These are phyloP conservation scores for Myiopsitta monachus DNA, from an alignment of 2,113 vertebrate species.

Conservation along the genomic window DNA sequence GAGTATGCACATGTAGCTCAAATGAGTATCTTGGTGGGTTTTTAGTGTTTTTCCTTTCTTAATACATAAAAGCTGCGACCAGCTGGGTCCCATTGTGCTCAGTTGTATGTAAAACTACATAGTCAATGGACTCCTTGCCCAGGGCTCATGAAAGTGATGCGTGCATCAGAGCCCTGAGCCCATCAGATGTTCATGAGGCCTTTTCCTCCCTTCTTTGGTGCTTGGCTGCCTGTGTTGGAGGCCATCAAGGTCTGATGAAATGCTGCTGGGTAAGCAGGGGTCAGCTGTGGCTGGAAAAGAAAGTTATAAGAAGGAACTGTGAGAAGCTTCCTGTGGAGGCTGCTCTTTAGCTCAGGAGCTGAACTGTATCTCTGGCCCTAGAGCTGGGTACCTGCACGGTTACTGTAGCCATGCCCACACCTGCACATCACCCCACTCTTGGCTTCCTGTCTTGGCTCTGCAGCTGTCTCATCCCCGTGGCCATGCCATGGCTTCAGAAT, in stretches of 20 bases:
- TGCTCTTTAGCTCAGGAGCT: not conserved
- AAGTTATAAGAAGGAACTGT: not conserved
- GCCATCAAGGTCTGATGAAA: not conserved
- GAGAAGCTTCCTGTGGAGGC: not conserved
- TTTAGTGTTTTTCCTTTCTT: not conserved
- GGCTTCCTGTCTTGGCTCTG: not conserved
- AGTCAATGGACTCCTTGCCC: not conserved
- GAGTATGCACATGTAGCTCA: not conserved
- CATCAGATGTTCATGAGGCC: not conserved
- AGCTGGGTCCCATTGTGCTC: not conserved
- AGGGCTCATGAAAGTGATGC: not conserved
- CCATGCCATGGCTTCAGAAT: not conserved
- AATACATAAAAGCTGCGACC: not conserved
- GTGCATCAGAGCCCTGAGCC: rapidly evolving
- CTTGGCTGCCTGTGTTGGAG: not conserved
- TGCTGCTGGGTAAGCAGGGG: not conserved
- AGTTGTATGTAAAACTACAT: not conserved
- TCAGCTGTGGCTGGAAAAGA: not conserved
- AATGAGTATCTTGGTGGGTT: not conserved
- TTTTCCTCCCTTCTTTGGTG: not conserved
- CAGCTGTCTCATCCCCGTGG: not conserved
- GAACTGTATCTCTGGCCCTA: not conserved
- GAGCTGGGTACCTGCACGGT: not conserved
- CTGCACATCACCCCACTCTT: not conserved
- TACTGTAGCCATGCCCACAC: not conserved